Evolutionary conservation across 37 sponge, comb jelly and placozoan species (phyloP).

Genomic region (Cliona cf. orientalis): DNA sequence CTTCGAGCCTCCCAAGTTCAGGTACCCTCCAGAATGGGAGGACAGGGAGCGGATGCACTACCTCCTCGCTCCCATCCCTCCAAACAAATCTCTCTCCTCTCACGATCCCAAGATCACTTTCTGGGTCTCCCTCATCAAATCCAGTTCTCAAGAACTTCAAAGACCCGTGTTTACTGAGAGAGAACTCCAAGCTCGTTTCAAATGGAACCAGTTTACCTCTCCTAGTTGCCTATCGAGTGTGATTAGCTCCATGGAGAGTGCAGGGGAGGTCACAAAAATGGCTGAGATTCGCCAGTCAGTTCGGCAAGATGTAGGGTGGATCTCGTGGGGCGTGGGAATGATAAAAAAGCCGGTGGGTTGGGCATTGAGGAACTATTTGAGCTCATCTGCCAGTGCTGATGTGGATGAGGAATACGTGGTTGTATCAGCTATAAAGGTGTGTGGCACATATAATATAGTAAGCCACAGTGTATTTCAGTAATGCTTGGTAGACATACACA

Average conservation of each 20-base stretch:
- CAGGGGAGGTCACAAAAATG: constrained; percentile 16
- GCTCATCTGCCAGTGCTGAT: not conserved
- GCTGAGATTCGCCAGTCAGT: not conserved
- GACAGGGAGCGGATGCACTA: constrained; percentile 68
- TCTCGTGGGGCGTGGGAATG: constrained; percentile 43
- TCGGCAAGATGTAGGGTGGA: constrained; percentile 3
- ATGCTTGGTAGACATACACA: too few species aligned
- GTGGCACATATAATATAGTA: not conserved
- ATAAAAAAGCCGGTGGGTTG: constrained; percentile 39
- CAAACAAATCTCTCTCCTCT: not conserved
- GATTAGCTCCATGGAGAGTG: constrained; percentile 37
- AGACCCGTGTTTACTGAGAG: constrained; percentile 29
- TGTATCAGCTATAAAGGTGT: constrained; percentile 25
- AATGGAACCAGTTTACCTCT: constrained; percentile 23
- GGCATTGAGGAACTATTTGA: constrained; percentile 50
- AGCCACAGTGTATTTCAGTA: too few species aligned
- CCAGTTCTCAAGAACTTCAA: constrained; percentile 29
- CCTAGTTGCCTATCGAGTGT: constrained; percentile 41
- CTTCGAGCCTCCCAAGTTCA: too few species aligned
- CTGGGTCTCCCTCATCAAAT: constrained; percentile 58
- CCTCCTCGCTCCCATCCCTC: constrained; percentile 66
- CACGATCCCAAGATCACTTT: constrained; percentile 54
- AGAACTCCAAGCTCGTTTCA: constrained; percentile 41
- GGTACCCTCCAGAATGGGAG: constrained; percentile 61
- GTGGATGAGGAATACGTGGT: constrained; percentile 26